Conservation (phyloP, 2,113 vertebrate species). For the Typhlomys cinereus region DNA sequence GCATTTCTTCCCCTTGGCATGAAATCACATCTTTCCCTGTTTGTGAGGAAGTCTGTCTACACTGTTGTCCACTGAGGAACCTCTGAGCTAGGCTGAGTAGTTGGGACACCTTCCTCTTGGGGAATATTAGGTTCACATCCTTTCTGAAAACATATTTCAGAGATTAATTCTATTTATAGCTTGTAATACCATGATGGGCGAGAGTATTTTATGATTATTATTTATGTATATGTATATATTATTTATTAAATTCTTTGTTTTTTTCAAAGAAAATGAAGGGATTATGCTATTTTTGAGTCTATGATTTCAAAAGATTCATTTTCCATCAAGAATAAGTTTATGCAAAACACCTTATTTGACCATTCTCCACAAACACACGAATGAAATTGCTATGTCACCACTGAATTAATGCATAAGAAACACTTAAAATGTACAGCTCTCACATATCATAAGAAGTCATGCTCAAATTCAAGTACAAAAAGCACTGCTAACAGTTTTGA, state of each 20-base stretch:
- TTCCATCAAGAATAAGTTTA: background rate
- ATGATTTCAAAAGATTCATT: background rate
- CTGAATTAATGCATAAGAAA: background rate
- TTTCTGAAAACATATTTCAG: background rate
- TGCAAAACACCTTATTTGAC: background rate
- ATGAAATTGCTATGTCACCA: background rate
- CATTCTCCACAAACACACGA: background rate
- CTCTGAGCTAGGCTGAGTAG: background rate
- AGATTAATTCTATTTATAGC: background rate
- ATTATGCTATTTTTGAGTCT: background rate
- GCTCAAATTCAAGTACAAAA: background rate
- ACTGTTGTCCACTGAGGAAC: no score
- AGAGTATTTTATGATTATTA: no score
- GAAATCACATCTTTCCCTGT: background rate
- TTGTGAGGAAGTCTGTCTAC: background rate
- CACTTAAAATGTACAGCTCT: no score
- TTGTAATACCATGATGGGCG: background rate
- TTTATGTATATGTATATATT: no score
- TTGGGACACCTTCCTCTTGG: background rate
- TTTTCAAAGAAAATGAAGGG: conserved; percentile 13
- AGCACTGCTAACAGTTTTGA: background rate
- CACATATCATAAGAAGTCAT: background rate
- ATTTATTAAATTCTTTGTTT: background rate
- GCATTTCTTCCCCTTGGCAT: background rate
- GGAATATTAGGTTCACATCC: fast-evolving